Evolutionary conservation across 2,113 vertebrate genomes (phyloP).

Genomic region (Gopherus evgoodei): DNA sequence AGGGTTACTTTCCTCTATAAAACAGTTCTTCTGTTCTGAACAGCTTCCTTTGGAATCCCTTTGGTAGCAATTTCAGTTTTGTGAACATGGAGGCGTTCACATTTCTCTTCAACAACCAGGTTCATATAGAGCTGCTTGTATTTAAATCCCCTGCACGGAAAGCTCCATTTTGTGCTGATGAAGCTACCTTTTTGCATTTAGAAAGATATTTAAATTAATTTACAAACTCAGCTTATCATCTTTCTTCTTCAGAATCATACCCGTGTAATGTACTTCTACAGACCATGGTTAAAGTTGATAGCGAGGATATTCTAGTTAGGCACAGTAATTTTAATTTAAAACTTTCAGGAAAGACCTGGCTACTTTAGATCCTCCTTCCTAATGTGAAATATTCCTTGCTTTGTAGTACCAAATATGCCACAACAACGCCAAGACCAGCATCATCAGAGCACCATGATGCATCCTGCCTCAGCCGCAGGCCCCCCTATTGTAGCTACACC

Average conservation of each 20-base stretch:
- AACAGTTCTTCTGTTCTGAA: background rate
- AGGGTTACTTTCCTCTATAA: background rate
- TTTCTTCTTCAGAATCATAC: background rate
- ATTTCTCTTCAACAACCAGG: background rate
- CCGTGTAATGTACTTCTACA: background rate
- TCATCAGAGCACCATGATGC: constrained; percentile 96
- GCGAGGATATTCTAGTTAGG: background rate
- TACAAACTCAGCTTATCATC: background rate
- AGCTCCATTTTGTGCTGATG: background rate
- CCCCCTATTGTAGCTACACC: constrained; percentile 94
- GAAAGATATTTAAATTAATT: background rate
- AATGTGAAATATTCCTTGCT: background rate
- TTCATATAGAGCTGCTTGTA: background rate
- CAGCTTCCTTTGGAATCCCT: background rate
- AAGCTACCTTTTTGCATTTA: background rate
- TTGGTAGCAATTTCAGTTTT: background rate
- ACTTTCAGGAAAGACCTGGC: background rate
- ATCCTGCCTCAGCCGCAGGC: constrained; percentile 93
- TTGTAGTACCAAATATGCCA: constrained; percentile 94
- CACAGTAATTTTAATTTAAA: background rate
- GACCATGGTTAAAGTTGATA: background rate
- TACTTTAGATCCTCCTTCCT: accelerated
- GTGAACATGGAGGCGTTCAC: background rate
- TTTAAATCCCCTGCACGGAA: background rate
- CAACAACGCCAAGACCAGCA: constrained; percentile 98